Conservation (phyloP, 2,797 vertebrate species). For the Rhadinocentrus ornatus region DNA sequence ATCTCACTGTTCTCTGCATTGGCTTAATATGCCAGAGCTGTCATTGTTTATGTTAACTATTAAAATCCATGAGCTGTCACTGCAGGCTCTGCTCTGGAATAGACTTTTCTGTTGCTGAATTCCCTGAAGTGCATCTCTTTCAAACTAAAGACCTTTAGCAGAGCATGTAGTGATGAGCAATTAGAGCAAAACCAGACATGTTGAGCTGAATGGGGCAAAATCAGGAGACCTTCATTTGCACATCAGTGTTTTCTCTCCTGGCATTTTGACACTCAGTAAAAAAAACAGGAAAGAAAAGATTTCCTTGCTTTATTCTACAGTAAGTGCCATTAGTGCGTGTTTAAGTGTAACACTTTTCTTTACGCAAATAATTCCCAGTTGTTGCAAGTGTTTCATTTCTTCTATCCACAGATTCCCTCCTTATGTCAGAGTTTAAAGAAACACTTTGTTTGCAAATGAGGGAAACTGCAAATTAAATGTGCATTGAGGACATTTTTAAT, state of each 20-base stretch:
- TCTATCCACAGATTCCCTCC: neutral
- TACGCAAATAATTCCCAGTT: neutral
- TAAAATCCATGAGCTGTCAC: slow-evolving; percentile 52
- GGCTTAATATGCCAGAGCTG: slow-evolving; percentile 38
- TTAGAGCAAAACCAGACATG: slow-evolving; percentile 43
- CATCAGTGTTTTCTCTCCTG: neutral
- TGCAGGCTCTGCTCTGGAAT: slow-evolving; percentile 6
- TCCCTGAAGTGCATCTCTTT: slow-evolving; percentile 16
- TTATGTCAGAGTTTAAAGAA: slow-evolving; percentile 5
- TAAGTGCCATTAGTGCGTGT: neutral
- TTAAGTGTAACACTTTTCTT: slow-evolving; percentile 16
- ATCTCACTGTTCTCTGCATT: slow-evolving; percentile 37
- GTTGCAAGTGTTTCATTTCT: neutral
- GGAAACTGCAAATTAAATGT: slow-evolving; percentile 49
- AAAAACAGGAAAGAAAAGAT: neutral
- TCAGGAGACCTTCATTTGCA: slow-evolving; percentile 20
- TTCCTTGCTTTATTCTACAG: neutral
- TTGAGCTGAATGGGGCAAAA: slow-evolving; percentile 32
- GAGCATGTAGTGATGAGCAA: slow-evolving; percentile 29
- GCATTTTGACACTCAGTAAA: neutral
- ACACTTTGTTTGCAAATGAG: slow-evolving; percentile 38
- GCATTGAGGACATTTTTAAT: slow-evolving; percentile 56
- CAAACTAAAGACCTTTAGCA: slow-evolving; percentile 24
- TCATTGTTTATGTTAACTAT: slow-evolving; percentile 64
- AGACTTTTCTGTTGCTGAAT: slow-evolving; percentile 21